Evolutionary conservation across 2,113 vertebrate species (phyloP).

Genomic region (Regulus satrapa): DNA sequence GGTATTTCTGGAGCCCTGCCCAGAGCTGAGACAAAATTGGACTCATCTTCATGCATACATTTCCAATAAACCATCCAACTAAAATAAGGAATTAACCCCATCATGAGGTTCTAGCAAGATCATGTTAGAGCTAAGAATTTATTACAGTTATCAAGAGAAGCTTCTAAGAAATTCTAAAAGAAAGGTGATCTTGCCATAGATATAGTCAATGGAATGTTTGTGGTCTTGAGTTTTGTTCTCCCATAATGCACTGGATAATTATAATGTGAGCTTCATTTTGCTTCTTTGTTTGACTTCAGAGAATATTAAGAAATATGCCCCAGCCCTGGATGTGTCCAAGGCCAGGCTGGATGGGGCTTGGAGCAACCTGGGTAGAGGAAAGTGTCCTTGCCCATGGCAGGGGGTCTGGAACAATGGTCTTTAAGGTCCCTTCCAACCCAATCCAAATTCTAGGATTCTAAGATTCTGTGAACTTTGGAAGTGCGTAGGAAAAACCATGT

Average conservation of each 20-base stretch:
- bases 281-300: neutral
- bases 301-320: neutral
- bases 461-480: neutral
- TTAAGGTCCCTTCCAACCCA: neutral
- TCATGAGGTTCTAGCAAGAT: neutral
- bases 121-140: neutral
- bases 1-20: conserved; percentile 33
- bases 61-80: conserved; percentile 30
- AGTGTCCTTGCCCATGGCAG: neutral
- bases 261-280: neutral
- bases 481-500: neutral
- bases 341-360: neutral
- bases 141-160: neutral
- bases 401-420: neutral
- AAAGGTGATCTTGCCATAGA: neutral
- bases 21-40: conserved; percentile 52
- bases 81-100: conserved; percentile 28
- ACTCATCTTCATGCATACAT: conserved; percentile 48
- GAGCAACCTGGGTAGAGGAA: neutral
- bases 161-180: neutral
- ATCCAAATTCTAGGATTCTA: neutral
- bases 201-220: neutral
- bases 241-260: neutral
- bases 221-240: neutral
- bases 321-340: neutral